Evolutionary conservation across 1,140 invertebrate genomes (phyloP).

Genomic region (Antheraea pernyi): DNA sequence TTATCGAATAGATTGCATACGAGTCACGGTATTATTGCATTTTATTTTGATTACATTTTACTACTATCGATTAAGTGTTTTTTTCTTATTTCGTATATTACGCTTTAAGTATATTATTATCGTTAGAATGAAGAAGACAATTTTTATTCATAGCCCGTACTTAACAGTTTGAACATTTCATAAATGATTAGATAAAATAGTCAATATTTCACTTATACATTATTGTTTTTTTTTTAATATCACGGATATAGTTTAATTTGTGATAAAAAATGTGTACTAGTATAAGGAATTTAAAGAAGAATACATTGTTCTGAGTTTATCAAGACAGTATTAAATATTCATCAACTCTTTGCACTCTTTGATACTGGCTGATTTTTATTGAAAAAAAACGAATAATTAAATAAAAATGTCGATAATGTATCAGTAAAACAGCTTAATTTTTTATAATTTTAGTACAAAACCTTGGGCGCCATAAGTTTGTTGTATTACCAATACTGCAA

Average conservation of each 20-base stretch:
- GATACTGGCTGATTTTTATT: no score
- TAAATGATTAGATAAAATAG: no score
- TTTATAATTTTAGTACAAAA: conserved; percentile 65
- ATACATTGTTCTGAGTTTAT: no score
- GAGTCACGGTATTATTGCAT: neutral
- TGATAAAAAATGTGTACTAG: no score
- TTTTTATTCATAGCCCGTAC: neutral
- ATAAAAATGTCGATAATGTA: neutral
- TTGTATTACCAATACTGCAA: conserved; percentile 56
- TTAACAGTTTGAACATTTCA: neutral
- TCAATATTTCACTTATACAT: no score
- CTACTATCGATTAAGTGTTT: neutral
- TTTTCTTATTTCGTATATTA: neutral
- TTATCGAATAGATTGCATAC: neutral
- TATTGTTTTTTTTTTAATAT: no score
- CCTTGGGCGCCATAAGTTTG: conserved; percentile 55
- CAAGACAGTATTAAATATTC: no score
- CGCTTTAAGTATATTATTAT: neutral
- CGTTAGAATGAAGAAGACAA: neutral
- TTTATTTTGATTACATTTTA: neutral
- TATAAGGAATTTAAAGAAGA: no score
- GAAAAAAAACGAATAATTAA: no score
- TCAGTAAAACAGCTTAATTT: neutral
- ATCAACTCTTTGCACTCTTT: no score
- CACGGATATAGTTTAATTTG: no score